Base-by-base conservation (phyloP, 2,113 vertebrate genomes). In the Peromyscus leucopus region DNA sequence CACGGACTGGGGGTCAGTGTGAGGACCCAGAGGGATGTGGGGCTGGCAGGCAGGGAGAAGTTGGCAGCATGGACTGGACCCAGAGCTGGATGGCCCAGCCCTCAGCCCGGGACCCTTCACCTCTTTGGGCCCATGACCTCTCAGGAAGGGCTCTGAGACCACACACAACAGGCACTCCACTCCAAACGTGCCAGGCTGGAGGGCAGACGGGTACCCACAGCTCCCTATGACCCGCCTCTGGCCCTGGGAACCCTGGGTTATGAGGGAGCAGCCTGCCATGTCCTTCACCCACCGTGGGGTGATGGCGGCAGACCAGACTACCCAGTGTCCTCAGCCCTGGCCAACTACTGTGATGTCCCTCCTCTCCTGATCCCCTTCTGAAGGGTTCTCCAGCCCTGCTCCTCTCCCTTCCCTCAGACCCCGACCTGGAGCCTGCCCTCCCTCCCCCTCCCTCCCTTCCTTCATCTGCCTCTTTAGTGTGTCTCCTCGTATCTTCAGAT, bases 291-390 rank as follows among this genome's bases (percentile, higher is more conserved):
- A 28, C 46, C 12, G 8, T 67, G 61, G 75, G 26, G 26, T 24
- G 21, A 48, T 19, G 33, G 59, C n/a, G 12, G 75, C 31, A 48
- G 57, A 76, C 31, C 42, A 79, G 61, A 22, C 75, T 36, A n/a
- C 89, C 75, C 89, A 67, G 75, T 75, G 90, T 85, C 95, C 95
- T 89, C 96, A 88, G 93, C 95, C 97, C 96, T 95, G 97, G 95
- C 97, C 97, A 96, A 83, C 96, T 98, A 98, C 98, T 98, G 98
- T 97, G 96, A 97, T 26, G 92, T 92, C 95, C 90, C 84, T 48
- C 84, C 75, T 74, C 28, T 61, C 88, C 42, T 19, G 51, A 51
- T 2, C 78, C 91, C 55, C 21, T 61, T 55, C 63, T 5, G 11
- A 80, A 89, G 89, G 80, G 74, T 42, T 82, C 80, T 78, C 75